These are phyloP conservation scores for Polypedilum vanderplanki DNA, from an alignment of 1,140 invertebrate genomes.

Conservation along the genomic window DNA sequence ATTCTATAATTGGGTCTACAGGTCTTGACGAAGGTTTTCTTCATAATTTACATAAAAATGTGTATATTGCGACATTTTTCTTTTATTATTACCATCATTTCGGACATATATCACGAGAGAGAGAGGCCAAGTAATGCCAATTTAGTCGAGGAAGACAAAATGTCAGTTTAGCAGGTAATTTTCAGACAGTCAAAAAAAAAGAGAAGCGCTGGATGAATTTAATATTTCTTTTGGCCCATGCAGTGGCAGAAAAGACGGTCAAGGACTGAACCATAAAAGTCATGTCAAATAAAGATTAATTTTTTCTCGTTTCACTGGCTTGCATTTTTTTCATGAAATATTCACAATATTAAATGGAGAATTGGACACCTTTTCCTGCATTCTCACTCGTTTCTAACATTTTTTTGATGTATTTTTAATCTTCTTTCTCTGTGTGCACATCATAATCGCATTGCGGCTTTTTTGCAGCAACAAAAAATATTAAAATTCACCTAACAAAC, in stretches of 20 bases:
- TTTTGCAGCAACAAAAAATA: neutral
- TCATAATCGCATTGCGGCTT: slow-evolving; percentile 27
- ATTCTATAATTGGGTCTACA: neutral
- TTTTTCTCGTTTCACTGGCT: neutral
- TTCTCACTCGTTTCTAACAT: neutral
- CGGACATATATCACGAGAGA: neutral
- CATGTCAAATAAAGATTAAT: slow-evolving; percentile 26
- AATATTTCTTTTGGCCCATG: neutral
- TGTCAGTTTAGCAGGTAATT: slow-evolving; percentile 1
- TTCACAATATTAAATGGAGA: neutral
- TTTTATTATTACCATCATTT: neutral
- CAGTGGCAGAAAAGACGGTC: neutral
- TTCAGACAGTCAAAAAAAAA: neutral
- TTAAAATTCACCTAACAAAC: no score
- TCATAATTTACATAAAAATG: neutral
- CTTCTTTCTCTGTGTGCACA: neutral
- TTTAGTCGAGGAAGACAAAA: neutral
- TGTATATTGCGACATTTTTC: neutral
- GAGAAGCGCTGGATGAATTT: neutral
- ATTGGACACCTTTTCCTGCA: slow-evolving; percentile 14
- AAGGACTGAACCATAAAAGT: slow-evolving; percentile 13
- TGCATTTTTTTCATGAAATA: neutral
- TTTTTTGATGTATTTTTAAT: slow-evolving; percentile 25
- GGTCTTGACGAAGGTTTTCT: slow-evolving; percentile 9
- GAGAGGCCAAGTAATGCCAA: neutral